A percentile compares a stretch with the other conserved stretches of the same genome.
phyloP scores from a whole-genome alignment of 2,113 vertebrate genomes.

The Thunnus thynnus region DNA sequence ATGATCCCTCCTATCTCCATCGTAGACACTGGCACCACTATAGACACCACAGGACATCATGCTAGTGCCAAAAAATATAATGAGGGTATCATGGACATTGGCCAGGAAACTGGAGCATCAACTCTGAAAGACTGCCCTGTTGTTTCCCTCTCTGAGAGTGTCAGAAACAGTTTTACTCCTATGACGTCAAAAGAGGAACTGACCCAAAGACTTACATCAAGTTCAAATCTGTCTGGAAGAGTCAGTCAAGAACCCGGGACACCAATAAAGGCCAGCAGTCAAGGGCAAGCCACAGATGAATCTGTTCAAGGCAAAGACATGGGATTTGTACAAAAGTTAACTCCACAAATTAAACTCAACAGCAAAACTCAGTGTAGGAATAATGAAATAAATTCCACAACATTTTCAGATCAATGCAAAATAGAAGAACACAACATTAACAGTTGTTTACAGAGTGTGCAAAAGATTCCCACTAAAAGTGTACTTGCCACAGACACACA shows the following conservation, averaged over 20 bases:
- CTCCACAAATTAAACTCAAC: slow-evolving; percentile 39
- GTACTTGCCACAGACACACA: neutral
- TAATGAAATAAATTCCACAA: neutral
- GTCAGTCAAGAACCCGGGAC: slow-evolving; percentile 16
- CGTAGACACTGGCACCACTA: slow-evolving; percentile 4
- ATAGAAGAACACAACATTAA: slow-evolving; percentile 19
- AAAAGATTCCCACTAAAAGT: neutral
- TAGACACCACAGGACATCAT: neutral
- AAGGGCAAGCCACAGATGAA: slow-evolving; percentile 30
- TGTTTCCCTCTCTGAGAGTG: slow-evolving; percentile 2
- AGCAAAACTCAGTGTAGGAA: neutral
- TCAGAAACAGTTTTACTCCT: neutral
- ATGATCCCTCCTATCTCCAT: slow-evolving; percentile 32
- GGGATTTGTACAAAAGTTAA: neutral
- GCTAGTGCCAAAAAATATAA: slow-evolving; percentile 8
- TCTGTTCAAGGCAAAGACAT: slow-evolving; percentile 11
- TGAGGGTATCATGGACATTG: slow-evolving; percentile 31
- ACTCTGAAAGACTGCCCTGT: neutral
- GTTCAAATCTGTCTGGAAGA: slow-evolving; percentile 15
- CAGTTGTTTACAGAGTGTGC: neutral
- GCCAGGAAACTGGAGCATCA: slow-evolving; percentile 24
- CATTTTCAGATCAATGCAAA: slow-evolving; percentile 19
- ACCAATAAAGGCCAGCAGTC: neutral
- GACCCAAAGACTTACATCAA: neutral
- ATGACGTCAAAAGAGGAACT: slow-evolving; percentile 4